Evolutionary conservation across 2,888 invertebrate genomes (phyloP), one percentile per base, ranked within the genome.

Genomic region (Campopleginae sp.): DNA sequence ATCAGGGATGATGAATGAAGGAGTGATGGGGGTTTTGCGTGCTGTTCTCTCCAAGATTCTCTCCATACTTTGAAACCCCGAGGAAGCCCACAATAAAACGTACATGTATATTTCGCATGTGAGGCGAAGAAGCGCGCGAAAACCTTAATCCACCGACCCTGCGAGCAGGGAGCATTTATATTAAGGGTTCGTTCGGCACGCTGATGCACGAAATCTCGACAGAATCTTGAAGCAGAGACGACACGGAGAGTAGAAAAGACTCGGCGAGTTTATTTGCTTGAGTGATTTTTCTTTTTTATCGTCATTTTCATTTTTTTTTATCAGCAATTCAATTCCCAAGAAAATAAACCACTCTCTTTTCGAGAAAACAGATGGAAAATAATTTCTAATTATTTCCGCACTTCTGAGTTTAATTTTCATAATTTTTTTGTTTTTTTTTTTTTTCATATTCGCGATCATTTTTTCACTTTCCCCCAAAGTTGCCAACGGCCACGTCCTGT

Each of bases 11-110:
- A 93, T 93, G 93, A 93, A 93, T 93, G 92, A 91, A 87, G 90
- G 89, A 91, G 91, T 91, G 92, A 93, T 93, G 93, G 92, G 91
- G 89, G 89, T 92, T 93, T 93, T 92, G 93, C 93, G 93, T 93
- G 93, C 90, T 82, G 80, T 44, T 63, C 61, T 23, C 51, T 42
- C 74, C 63, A 17, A 33, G 23, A 61, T 42, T 58, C 61, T 33
- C 58, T 58, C 58, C 31, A 27, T 68, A 46, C 76, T 84, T 80
- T 80, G 27, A 72, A 84, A 83, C 54, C 51, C 54, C 51, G 66
- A 77, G 76, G 74, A 76, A 82, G 48, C 48, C 61, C 66, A 19
- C 63, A 61, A 70, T 27, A 42, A 78, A 72, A 68, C 33, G n/a
- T 42, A 38, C 12, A 27, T 66, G 46, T 51, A 63, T 19, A 51